These are phyloP conservation scores for Neotoxoptera formosana DNA, from an alignment of 1,140 invertebrate genomes.

Conservation along the genomic window DNA sequence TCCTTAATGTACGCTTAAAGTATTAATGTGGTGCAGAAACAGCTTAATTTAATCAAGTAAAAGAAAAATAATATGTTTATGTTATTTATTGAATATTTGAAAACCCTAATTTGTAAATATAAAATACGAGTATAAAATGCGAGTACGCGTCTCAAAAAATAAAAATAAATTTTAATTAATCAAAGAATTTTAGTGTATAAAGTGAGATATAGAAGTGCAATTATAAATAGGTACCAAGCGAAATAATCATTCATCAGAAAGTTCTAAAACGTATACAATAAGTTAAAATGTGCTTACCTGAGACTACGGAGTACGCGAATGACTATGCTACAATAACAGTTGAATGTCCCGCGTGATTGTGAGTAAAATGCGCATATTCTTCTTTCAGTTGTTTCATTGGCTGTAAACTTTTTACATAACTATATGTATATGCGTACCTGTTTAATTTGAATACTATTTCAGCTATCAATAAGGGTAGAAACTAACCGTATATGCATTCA, in stretches of 20 bases:
- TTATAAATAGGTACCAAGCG: neutral
- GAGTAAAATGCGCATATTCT: slow-evolving; percentile 48
- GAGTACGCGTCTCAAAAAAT: neutral
- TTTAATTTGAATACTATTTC: neutral
- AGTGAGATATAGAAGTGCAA: neutral
- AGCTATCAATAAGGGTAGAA: neutral
- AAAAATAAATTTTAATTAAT: neutral
- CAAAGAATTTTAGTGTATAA: neutral
- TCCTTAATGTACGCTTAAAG: neutral
- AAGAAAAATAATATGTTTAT: neutral
- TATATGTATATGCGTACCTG: neutral
- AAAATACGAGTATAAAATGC: neutral
- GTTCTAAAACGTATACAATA: neutral
- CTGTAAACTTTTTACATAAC: slow-evolving; percentile 19
- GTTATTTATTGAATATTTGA: neutral
- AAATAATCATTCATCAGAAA: neutral
- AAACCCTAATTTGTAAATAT: neutral
- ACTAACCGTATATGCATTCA: neutral
- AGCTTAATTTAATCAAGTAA: neutral
- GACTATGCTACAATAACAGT: slow-evolving; percentile 5
- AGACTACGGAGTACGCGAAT: slow-evolving; percentile 28
- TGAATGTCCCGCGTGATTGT: slow-evolving; percentile 52
- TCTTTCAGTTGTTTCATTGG: slow-evolving; percentile 44
- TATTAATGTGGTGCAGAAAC: neutral
- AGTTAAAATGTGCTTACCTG: slow-evolving; percentile 45